phyloP scores from a whole-genome alignment of 2,797 vertebrate genomes.

The Knipowitschia caucasica region DNA sequence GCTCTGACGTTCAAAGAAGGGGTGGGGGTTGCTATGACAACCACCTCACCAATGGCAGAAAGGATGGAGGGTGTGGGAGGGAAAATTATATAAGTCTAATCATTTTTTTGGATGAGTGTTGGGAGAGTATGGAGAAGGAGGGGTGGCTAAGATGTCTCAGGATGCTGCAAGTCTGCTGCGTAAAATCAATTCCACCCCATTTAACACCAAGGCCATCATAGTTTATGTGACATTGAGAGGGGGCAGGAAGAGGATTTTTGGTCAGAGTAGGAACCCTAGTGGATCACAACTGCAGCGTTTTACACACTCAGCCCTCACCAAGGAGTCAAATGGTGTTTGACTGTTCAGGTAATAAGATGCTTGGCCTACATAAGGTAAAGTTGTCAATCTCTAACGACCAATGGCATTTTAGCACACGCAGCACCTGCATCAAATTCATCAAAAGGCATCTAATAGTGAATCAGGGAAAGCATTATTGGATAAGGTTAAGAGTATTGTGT shows the following conservation, averaged over 20 bases:
- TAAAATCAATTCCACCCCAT: slow-evolving; percentile 67
- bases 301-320: slow-evolving; percentile 26
- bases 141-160: slow-evolving; percentile 57
- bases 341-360: slow-evolving; percentile 23
- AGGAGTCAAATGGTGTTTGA: slow-evolving; percentile 3
- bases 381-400: slow-evolving; percentile 36
- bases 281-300: slow-evolving; percentile 40
- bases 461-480: not conserved
- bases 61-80: slow-evolving; percentile 67
- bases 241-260: slow-evolving; percentile 10
- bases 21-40: slow-evolving; percentile 75
- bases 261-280: slow-evolving; percentile 28
- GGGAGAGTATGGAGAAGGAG: slow-evolving; percentile 5
- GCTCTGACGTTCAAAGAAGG: slow-evolving; percentile 62
- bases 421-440: slow-evolving; percentile 12
- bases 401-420: slow-evolving; percentile 43
- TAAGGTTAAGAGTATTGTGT: too few relatives aligned
- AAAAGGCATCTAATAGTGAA: slow-evolving; percentile 17
- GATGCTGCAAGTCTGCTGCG: slow-evolving; percentile 40
- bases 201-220: slow-evolving; percentile 56
- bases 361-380: slow-evolving; percentile 49
- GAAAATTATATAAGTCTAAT: slow-evolving; percentile 77
- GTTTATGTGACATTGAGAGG: slow-evolving; percentile 59
- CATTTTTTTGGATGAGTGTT: slow-evolving; percentile 28
- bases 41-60: slow-evolving; percentile 61